Evolutionary conservation across 2,113 vertebrate genomes (phyloP).

Genomic region (Silurus asotus): DNA sequence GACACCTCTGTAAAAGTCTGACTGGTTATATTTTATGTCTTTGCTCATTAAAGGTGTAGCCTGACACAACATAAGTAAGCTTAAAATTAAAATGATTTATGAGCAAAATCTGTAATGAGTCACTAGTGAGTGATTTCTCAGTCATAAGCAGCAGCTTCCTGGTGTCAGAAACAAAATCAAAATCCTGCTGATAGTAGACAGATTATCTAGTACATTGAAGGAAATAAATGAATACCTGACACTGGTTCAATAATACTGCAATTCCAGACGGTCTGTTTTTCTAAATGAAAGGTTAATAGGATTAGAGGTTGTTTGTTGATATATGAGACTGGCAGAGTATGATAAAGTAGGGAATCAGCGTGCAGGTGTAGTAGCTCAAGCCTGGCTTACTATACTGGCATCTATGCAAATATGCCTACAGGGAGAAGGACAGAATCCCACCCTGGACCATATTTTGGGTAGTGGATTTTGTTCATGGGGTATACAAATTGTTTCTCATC

Average conservation of each 20-base stretch:
- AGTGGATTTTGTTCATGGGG: conserved; percentile 8
- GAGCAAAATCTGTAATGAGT: conserved; percentile 10
- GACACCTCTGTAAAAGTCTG: conserved; percentile 29
- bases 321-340: conserved; percentile 33
- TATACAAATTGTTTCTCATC: background rate
- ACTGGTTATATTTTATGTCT: conserved; percentile 24
- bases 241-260: conserved; percentile 26
- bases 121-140: background rate
- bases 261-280: conserved; percentile 23
- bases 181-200: background rate
- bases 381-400: conserved; percentile 12
- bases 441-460: background rate
- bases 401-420: conserved; percentile 22
- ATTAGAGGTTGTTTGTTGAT: conserved; percentile 45
- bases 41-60: conserved; percentile 18
- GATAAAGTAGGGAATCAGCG: conserved; percentile 28
- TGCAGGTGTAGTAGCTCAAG: conserved; percentile 34
- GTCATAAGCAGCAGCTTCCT: conserved; percentile 11
- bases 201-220: conserved; percentile 9
- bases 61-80: conserved; percentile 30
- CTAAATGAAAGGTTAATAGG: conserved; percentile 49
- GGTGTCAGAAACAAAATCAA: background rate
- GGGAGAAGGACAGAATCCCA: background rate
- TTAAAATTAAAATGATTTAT: conserved; percentile 40
- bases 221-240: conserved; percentile 11